These are phyloP conservation scores for Tridacna crocea DNA, from an alignment of 2,888 invertebrate genomes.

Conservation along the genomic window DNA sequence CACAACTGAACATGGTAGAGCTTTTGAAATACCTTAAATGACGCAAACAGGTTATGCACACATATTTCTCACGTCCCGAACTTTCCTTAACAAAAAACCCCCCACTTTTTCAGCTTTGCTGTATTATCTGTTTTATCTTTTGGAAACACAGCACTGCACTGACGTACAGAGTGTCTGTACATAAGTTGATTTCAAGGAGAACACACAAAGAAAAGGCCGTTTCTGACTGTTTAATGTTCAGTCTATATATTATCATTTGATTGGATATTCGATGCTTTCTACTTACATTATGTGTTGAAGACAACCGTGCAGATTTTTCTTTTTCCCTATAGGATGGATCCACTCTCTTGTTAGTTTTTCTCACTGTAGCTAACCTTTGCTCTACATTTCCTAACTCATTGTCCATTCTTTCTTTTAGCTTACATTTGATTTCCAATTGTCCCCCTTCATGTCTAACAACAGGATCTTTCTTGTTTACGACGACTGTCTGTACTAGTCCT, in stretches of 20 bases:
- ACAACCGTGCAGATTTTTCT: too few species aligned
- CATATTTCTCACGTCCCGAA: conserved; percentile 8
- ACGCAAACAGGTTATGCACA: conserved; percentile 29
- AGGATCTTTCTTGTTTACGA: conserved; percentile 13
- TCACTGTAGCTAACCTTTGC: conserved; percentile 13
- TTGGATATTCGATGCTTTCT: conserved; percentile 14
- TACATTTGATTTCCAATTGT: conserved; percentile 12
- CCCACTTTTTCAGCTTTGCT: conserved; percentile 20
- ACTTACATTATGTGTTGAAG: conserved; percentile 10
- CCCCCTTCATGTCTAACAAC: conserved; percentile 14
- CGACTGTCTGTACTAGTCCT: too few species aligned
- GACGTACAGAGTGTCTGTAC: conserved; percentile 31
- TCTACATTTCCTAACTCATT: conserved; percentile 15
- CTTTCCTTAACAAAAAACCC: neutral
- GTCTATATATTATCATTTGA: conserved; percentile 25
- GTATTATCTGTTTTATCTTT: neutral
- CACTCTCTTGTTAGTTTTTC: conserved; percentile 19
- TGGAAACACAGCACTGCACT: conserved; percentile 4
- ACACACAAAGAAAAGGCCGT: conserved; percentile 31
- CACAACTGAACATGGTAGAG: conserved; percentile 27
- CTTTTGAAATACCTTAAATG: conserved; percentile 36
- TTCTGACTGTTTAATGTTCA: conserved; percentile 31
- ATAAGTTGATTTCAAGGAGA: conserved; percentile 30
- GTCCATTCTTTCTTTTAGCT: conserved; percentile 11
- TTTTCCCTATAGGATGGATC: conserved; percentile 15